Conservation (phyloP, 2,113 vertebrate species). For the Elaphurus davidianus region DNA sequence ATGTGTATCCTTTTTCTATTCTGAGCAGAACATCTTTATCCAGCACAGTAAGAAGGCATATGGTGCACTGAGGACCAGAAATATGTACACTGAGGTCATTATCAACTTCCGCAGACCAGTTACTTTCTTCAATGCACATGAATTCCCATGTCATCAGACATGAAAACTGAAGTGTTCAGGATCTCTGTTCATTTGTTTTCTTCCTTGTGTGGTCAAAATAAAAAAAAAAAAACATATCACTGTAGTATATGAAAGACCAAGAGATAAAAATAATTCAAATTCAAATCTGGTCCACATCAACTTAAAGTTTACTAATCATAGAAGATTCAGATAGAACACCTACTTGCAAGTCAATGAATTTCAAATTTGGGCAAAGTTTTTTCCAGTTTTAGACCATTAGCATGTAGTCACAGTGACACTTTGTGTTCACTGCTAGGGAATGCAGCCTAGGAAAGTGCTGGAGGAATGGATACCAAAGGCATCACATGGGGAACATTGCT, state of each 20-base stretch:
- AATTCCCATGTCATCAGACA: constrained; percentile 70
- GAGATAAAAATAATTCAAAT: constrained; percentile 68
- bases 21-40: constrained; percentile 61
- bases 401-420: constrained; percentile 88
- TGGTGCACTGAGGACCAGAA: constrained; percentile 58
- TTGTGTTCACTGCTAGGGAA: constrained; percentile 87
- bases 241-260: constrained; percentile 1
- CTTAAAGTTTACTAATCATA: constrained; percentile 65
- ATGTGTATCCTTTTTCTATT: constrained; percentile 55
- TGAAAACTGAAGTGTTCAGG: constrained; percentile 65
- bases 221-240: neutral
- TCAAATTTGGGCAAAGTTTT: constrained; percentile 73
- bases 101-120: constrained; percentile 71
- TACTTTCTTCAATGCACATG: constrained; percentile 73
- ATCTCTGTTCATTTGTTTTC: constrained; percentile 69
- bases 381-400: constrained; percentile 73
- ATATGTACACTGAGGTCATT: constrained; percentile 63
- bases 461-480: constrained; percentile 25
- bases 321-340: constrained; percentile 61
- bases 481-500: neutral
- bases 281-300: constrained; percentile 47
- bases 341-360: constrained; percentile 62
- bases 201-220: constrained; percentile 56
- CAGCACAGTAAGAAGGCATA: constrained; percentile 72
- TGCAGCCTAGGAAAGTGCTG: constrained; percentile 75